Evolutionary conservation across 2,113 vertebrate species (phyloP), one percentile per base, ranked within the genome.

Genomic region (Sylvicapra grimmia): DNA sequence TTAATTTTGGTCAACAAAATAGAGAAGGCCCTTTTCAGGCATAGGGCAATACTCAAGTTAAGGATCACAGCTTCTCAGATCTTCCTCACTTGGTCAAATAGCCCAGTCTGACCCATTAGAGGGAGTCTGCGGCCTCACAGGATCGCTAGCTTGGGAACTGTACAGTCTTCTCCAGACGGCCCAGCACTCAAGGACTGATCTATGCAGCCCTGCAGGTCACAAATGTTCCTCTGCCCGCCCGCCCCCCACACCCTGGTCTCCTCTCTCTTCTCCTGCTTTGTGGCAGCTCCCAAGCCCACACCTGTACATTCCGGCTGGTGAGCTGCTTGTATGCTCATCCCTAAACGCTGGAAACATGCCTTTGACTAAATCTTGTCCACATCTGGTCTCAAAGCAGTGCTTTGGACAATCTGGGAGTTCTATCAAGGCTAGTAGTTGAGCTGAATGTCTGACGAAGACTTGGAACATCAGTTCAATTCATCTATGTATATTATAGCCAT

Each of bases 171-270:
- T 25, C 23, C 63, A 75, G 54, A 19, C 0, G 23, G 36, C 29
- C 18, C 4, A 6, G 8, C 61, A 29, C 77, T 29, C 0, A 5
- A 23, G 9, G 40, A 11, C 13, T 9, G 0, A 8, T 15, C 40
- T 18, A 1, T 0, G 1, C 19, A 40, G 31, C 47, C 31, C 0
- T 12, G 13, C 2, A 1, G 3, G 31, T 16, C 58, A 19, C 3
- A n/a, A 19, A 47, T 36, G 23, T 12, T 40, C 29, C 47, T n/a
- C 83, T 23, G 3, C 6, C 8, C 40, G 5, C 2, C 11, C 8
- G 0, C 14, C 31, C 19, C 18, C 61, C 36, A 9, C 65, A 23
- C 19, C 79, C n/a, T 2, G 14, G 14, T 8, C 33, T 9, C 2
- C 14, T 49, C 84, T 47, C 58, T 18, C 13, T 58, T 49, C n/a